A percentile compares a stretch with the other conserved stretches of the same genome.
These are phyloP conservation scores for Drosophila mauritiana DNA, from an alignment of 1,140 invertebrate species.

Conservation along the genomic window DNA sequence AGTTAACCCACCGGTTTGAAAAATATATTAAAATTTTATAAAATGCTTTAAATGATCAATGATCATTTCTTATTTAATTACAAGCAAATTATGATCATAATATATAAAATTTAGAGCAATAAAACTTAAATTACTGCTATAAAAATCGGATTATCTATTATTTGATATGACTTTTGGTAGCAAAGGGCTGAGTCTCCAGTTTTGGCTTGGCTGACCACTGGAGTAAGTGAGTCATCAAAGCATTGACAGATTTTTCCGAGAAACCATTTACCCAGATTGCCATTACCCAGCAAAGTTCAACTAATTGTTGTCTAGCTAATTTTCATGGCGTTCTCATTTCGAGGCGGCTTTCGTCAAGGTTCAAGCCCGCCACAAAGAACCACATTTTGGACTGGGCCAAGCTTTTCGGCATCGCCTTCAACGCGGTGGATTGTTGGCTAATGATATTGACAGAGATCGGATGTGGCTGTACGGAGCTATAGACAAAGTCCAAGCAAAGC, in stretches of 20 bases:
- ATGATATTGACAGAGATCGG: slow-evolving; percentile 37
- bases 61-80: neutral
- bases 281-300: slow-evolving; percentile 17
- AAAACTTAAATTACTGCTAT: neutral
- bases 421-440: neutral
- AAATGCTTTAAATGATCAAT: too few species aligned
- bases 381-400: slow-evolving; percentile 6
- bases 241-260: slow-evolving; percentile 1
- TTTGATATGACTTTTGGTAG: too few species aligned
- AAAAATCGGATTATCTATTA: too few species aligned
- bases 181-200: too few species aligned
- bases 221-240: neutral
- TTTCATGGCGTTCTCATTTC: slow-evolving; percentile 18
- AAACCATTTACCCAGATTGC: neutral
- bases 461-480: slow-evolving; percentile 2
- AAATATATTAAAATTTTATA: too few species aligned
- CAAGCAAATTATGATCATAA: neutral
- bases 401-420: slow-evolving; percentile 23
- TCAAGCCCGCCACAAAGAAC: slow-evolving; percentile 27
- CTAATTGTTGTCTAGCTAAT: slow-evolving; percentile 3
- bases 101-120: neutral
- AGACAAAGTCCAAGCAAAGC: slow-evolving; percentile 31
- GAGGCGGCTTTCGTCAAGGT: slow-evolving; percentile 20
- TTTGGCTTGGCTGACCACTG: neutral
- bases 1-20: too few species aligned